Base-by-base conservation (phyloP, 2,888 invertebrate species). In the Venustoraphidia nigricollis region DNA sequence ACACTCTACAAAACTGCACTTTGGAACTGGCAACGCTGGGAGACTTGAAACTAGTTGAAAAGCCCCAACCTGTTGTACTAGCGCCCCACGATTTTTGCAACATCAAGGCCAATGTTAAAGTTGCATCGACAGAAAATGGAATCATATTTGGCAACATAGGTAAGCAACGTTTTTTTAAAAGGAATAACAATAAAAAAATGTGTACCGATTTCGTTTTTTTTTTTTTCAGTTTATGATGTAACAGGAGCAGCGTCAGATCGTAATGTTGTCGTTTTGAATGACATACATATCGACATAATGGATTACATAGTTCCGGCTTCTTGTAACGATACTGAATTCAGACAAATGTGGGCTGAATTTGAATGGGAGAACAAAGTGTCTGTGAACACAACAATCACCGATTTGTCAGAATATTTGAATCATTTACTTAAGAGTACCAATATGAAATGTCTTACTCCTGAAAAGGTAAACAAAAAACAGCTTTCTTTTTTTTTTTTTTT, bases 281-380 rank as follows among this genome's bases (percentile, higher is more conserved):
- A 99, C 66, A 97, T 99, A 61, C 96, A 97, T 67, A 96, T 99
- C 63, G 98, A 98, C 69, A 96, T 98, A 58, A 95, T 98, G 90
- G 98, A 99, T 72, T 96, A 96, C 70, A 95, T 96, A 61, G 86
- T 96, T 61, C 96, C 96, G 14, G 94, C 94, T 11, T 69, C 76
- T 39, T 97, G 97, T 67, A 89, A 84, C 46, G 98, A 98, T 66
- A 81, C 84, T 0, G 97, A 98, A 71, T 99, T 98, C 76, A 72
- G 98, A 8, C 86, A 90, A 69, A 99, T 99, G 98, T 99, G 98
- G 98, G 93, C 95, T 3, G 97, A 97, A 73, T 99, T 99, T 71
- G 98, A 99, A 70, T 99, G 98, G 98, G 98, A 99, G 73, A 99
- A 99, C 69, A 99, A 99, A 78, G 94, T 91, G 40, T 84, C 93